phyloP scores from a whole-genome alignment of 2,113 vertebrate genomes.

The Pica pica region DNA sequence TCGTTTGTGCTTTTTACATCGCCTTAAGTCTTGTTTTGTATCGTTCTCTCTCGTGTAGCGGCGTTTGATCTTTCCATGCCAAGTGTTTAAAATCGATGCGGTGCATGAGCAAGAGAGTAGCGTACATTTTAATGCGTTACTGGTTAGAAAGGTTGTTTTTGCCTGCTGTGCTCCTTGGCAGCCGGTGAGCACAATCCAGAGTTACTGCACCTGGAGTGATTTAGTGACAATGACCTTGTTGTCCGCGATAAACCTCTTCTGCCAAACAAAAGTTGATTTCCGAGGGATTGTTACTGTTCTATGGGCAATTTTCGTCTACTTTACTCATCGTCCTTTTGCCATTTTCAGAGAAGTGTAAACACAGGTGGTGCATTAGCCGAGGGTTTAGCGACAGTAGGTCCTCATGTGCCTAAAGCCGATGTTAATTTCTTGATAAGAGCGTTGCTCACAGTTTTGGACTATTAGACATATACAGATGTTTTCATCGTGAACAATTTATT shows the following conservation, averaged over 20 bases:
- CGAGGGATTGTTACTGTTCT: accelerated
- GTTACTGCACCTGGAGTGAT: no score
- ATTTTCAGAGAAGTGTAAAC: not conserved
- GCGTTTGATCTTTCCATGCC: accelerated
- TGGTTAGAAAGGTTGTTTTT: not conserved
- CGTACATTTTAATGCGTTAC: accelerated
- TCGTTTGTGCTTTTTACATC: accelerated
- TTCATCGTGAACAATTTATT: accelerated
- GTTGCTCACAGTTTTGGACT: not conserved
- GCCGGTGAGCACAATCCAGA: not conserved
- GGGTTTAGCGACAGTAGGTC: accelerated
- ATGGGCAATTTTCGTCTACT: accelerated
- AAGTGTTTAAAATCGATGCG: not conserved
- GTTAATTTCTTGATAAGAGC: not conserved
- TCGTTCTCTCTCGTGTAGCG: accelerated
- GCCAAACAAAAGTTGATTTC: not conserved
- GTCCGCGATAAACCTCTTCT: not conserved
- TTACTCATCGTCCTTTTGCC: accelerated
- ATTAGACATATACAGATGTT: not conserved
- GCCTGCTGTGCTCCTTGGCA: not conserved
- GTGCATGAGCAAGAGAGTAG: not conserved
- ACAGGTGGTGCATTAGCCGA: not conserved
- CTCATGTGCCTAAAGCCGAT: not conserved
- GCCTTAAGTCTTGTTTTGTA: accelerated
- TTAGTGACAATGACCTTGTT: not conserved